phyloP scores from a whole-genome alignment of 2,113 vertebrate species.

The Strix uralensis region DNA sequence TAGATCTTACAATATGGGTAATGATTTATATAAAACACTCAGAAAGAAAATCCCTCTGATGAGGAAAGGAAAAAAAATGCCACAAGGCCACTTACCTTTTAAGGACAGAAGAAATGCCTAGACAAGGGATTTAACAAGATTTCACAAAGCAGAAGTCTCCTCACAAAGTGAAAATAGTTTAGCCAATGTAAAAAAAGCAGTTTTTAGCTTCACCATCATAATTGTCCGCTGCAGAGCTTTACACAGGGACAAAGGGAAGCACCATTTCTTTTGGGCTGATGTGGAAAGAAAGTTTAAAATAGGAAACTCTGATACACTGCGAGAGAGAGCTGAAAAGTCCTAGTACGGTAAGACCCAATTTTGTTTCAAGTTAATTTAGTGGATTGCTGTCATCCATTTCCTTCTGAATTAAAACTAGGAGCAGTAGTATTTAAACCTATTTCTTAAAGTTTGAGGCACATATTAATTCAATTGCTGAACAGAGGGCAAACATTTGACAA shows the following conservation, averaged over 20 bases:
- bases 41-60: neutral
- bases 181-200: neutral
- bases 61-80: neutral
- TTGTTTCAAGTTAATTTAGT: slow-evolving; percentile 55
- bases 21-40: slow-evolving; percentile 15
- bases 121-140: neutral
- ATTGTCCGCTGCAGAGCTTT: neutral
- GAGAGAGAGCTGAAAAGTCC: neutral
- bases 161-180: slow-evolving; percentile 13
- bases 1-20: slow-evolving; percentile 5
- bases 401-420: slow-evolving; percentile 11
- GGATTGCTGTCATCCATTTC: neutral
- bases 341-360: slow-evolving; percentile 2
- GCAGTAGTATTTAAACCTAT: slow-evolving; percentile 8
- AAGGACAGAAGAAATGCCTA: slow-evolving; percentile 6
- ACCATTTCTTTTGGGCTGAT: neutral
- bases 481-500: slow-evolving; percentile 1
- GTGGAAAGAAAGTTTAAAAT: slow-evolving; percentile 1
- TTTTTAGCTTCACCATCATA: neutral
- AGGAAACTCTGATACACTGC: neutral
- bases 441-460: neutral
- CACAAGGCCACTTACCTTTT: slow-evolving; percentile 4
- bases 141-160: neutral
- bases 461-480: neutral
- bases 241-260: neutral